These are phyloP conservation scores for Halocynthia aurantium DNA, from an alignment of 23 tunicate genomes.

Conservation along the genomic window DNA sequence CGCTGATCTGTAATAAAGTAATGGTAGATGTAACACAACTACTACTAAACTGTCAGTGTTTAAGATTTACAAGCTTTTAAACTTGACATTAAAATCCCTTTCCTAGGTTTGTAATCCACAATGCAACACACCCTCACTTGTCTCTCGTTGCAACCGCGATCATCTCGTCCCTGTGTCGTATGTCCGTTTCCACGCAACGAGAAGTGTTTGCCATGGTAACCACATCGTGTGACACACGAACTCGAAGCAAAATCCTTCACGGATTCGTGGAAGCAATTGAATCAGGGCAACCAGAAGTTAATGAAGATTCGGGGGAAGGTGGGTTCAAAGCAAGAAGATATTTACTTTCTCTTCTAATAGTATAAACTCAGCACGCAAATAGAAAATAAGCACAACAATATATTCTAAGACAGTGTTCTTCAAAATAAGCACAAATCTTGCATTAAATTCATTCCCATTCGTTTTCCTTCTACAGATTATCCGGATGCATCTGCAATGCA, in stretches of 20 bases:
- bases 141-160: conserved; percentile 39
- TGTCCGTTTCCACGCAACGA: conserved; percentile 44
- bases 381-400: too few relatives aligned
- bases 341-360: too few relatives aligned
- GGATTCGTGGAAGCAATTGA: conserved; percentile 89
- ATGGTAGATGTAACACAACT: too few relatives aligned
- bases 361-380: too few relatives aligned
- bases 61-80: neutral
- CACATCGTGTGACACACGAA: conserved; percentile 28
- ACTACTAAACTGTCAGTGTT: too few relatives aligned
- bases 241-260: conserved; percentile 44
- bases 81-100: neutral
- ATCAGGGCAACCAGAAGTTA: conserved; percentile 15
- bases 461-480: neutral
- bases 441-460: too few relatives aligned
- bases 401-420: too few relatives aligned
- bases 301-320: conserved; percentile 18
- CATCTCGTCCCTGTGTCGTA: conserved; percentile 56
- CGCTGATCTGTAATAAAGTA: too few relatives aligned
- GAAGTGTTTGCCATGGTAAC: conserved; percentile 43
- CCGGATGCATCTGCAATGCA: conserved; percentile 2
- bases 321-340: too few relatives aligned
- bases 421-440: too few relatives aligned
- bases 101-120: conserved; percentile 58
- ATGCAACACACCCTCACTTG: conserved; percentile 54